Evolutionary conservation across 2,113 vertebrate genomes (phyloP), one percentile per base, ranked within the genome.

Genomic region (Platysteira castanea): DNA sequence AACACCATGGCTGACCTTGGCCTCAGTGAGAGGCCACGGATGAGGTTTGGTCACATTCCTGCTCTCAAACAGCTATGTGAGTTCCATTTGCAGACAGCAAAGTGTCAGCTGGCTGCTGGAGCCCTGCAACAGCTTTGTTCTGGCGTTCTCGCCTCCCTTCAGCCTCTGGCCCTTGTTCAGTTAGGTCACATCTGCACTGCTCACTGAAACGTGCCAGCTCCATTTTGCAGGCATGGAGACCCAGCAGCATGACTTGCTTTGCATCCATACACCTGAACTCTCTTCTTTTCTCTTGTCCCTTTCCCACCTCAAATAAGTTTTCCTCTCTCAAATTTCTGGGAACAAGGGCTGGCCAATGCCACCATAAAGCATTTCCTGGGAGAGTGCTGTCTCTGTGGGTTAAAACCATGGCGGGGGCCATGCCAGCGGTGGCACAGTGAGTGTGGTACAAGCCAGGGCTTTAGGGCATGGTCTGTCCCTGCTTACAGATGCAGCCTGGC

Each of bases 191-290:
- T 42, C 53, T 71, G 33, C 35, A 30, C 44, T 42, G 41, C 73
- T 80, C 47, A 4, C 9, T 68, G 46, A 57, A 80, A 41, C 47
- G 13, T 0, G 0, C 26, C 57, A 50, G 44, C 41, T 87, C 42
- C 28, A 18, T 15, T 41, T 18, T 2, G 3, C 52, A 70, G 60
- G 17, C 11, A 1, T 7, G 5, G 18, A 41, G 1, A 46, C 20
- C 3, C 39, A 61, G 57, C 17, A 74, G 64, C 37, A 44, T 4
- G 8, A 5, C n/a, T 81, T 61, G 37, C 50, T 91, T 53, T 67
- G 20, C 20, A n/a, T 16, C 41, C 1, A 0, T 17, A 35, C 16
- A 28, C 10, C 41, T 6, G 1, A 64, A 49, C 11, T 30, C n/a
- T 39, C 31, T 75, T 46, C 26, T 26, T 49, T 49, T 39, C 37